Evolutionary conservation across 2,797 vertebrate species (phyloP).

Genomic region (Lates japonicus): DNA sequence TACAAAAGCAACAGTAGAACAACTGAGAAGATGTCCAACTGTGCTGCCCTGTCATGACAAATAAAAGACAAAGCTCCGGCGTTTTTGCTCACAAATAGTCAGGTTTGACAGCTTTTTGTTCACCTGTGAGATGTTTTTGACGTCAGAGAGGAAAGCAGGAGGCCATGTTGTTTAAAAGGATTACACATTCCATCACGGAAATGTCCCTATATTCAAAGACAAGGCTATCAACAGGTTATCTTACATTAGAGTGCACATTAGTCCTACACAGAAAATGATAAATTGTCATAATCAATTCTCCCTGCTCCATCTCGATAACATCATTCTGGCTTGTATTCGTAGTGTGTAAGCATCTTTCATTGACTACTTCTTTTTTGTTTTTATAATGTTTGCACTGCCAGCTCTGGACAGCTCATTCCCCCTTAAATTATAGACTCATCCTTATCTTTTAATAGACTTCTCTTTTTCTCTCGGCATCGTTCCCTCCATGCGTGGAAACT

Average conservation of each 20-base stretch:
- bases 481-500: conserved; percentile 35
- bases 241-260: not conserved
- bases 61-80: conserved; percentile 15
- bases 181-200: conserved; percentile 10
- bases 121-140: not conserved
- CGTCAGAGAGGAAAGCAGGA: conserved; percentile 15
- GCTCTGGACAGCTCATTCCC: conserved; percentile 58
- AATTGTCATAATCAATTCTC: conserved; percentile 18
- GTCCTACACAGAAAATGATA: not conserved
- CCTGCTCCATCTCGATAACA: not conserved
- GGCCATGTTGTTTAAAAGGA: conserved; percentile 12
- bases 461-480: conserved; percentile 29
- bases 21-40: conserved; percentile 29
- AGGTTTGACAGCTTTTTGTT: conserved; percentile 10
- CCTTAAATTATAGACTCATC: conserved; percentile 59
- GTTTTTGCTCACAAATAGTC: not conserved
- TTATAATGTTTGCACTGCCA: conserved; percentile 38
- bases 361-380: conserved; percentile 38
- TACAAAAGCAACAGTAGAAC: conserved; percentile 18
- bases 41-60: conserved; percentile 31
- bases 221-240: conserved; percentile 12
- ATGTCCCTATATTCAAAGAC: not conserved
- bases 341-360: conserved; percentile 7
- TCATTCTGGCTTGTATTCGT: conserved; percentile 5
- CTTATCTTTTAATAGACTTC: conserved; percentile 77